Conservation (phyloP, 2,888 invertebrate species). For the Oxyteleia sp. region DNA sequence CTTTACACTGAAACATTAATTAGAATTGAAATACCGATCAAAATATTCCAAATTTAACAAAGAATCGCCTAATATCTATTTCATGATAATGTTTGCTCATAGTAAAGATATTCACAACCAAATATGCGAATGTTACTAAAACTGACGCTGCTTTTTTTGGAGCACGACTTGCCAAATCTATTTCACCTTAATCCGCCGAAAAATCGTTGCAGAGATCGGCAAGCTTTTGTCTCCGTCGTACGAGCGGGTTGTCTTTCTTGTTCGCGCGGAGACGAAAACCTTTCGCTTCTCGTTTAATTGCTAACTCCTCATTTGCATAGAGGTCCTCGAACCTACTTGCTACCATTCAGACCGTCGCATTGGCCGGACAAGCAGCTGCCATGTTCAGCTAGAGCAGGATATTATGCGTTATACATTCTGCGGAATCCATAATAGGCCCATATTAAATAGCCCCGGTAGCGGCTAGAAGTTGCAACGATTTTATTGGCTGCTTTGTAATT, state of each 20-base stretch:
- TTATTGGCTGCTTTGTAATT: background rate
- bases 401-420: constrained; percentile 28
- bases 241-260: background rate
- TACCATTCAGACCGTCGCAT: constrained; percentile 72
- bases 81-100: no score
- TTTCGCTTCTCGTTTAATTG: constrained; percentile 82
- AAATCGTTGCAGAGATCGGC: constrained; percentile 43
- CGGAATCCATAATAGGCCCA: constrained; percentile 34
- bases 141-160: no score
- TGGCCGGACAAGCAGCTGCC: constrained; percentile 56
- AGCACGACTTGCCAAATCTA: no score
- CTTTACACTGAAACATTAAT: no score
- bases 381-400: constrained; percentile 31
- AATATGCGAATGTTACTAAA: no score
- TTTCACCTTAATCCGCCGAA: constrained; percentile 69
- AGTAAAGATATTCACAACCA: no score
- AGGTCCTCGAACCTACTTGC: constrained; percentile 75
- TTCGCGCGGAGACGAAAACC: constrained; percentile 29
- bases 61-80: no score
- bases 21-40: no score
- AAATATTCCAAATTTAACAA: no score
- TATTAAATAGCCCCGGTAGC: background rate
- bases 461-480: background rate
- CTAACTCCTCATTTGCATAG: constrained; percentile 84
- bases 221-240: constrained; percentile 24